Evolutionary conservation across 2,113 vertebrate species (phyloP).

Genomic region (Mustelus asterias): DNA sequence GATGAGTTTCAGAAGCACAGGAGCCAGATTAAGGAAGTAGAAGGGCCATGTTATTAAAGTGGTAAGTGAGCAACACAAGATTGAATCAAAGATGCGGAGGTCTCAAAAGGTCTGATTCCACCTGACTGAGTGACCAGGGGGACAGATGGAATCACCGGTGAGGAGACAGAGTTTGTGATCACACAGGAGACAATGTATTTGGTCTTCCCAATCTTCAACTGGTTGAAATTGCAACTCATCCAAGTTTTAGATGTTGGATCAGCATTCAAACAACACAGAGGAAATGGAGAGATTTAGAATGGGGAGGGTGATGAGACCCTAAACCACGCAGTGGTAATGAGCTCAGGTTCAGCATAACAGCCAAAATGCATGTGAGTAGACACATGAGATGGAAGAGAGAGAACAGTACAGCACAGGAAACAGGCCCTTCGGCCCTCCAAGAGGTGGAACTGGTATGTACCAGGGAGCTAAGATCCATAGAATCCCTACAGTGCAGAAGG

Average conservation of each 20-base stretch:
- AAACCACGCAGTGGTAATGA: not conserved
- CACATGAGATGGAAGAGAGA: too few relatives aligned
- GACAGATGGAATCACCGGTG: too few relatives aligned
- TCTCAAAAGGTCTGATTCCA: too few relatives aligned
- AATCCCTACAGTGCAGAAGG: too few relatives aligned
- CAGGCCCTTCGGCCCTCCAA: too few relatives aligned
- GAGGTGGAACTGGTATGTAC: too few relatives aligned
- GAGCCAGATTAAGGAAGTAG: not conserved
- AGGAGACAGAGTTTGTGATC: too few relatives aligned
- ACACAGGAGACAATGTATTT: not conserved
- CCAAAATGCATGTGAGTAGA: not conserved
- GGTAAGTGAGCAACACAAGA: too few relatives aligned
- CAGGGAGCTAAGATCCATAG: too few relatives aligned
- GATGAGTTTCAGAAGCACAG: not conserved
- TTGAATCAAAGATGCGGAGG: too few relatives aligned
- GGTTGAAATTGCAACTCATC: not conserved
- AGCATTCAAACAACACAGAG: not conserved
- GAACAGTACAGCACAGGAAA: too few relatives aligned
- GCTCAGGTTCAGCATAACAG: not conserved
- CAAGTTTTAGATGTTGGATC: not conserved
- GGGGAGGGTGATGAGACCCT: not conserved
- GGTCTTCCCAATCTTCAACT: not conserved
- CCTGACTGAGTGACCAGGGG: too few relatives aligned
- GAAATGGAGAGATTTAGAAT: not conserved
- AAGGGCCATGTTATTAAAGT: not conserved